phyloP scores from a whole-genome alignment of 2,888 invertebrate species.

The Andrena trimmerana region DNA sequence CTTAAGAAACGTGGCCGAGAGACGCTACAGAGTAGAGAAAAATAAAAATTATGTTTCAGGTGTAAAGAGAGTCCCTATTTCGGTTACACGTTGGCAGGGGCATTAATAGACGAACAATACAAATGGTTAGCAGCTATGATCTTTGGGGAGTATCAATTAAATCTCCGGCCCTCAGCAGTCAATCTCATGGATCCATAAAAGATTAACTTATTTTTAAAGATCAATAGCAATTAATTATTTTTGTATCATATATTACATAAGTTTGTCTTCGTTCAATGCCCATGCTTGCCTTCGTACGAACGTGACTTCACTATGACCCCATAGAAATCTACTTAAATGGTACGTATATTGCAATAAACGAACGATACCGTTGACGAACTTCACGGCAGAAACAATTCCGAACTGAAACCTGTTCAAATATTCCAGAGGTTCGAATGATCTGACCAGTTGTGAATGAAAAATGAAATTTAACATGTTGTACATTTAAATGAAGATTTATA shows the following conservation, averaged over 20 bases:
- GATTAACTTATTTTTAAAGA: constrained; percentile 33
- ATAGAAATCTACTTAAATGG: constrained; percentile 1
- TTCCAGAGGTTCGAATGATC: constrained; percentile 22
- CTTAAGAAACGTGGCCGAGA: too few relatives aligned
- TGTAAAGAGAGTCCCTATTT: constrained; percentile 92
- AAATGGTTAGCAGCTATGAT: constrained; percentile 93
- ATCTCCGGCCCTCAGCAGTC: constrained; percentile 78
- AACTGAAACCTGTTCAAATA: constrained; percentile 8
- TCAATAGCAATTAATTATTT: constrained; percentile 25
- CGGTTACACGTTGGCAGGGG: constrained; percentile 92
- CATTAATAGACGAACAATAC: constrained; percentile 90
- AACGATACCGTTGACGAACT: constrained; percentile 8
- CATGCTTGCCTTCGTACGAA: constrained; percentile 45
- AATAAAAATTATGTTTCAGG: constrained; percentile 77
- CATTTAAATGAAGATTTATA: constrained; percentile 9
- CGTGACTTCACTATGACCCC: constrained; percentile 15
- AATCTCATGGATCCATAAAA: constrained; percentile 81
- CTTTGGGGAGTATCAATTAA: constrained; percentile 88
- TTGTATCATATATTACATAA: constrained; percentile 37
- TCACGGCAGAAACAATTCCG: background rate
- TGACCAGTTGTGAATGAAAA: background rate
- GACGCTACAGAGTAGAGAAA: background rate
- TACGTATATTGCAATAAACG: constrained; percentile 22
- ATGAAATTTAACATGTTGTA: constrained; percentile 16
- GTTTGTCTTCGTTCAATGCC: constrained; percentile 37